phyloP scores from a whole-genome alignment of 2,113 vertebrate genomes.

The Myotis lucifugus region DNA sequence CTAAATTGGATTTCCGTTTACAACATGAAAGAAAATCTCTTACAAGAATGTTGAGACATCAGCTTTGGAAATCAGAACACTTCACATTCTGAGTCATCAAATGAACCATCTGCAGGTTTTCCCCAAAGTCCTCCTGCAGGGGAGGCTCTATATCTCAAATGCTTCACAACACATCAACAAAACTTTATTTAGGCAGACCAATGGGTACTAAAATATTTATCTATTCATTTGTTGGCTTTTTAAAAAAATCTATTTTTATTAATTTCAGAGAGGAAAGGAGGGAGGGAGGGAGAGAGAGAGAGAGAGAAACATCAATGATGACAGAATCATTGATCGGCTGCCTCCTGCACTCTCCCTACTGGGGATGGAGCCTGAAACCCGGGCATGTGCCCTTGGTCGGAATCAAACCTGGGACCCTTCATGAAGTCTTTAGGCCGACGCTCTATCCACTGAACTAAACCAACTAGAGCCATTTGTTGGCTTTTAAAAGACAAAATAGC shows the following conservation, averaged over 20 bases:
- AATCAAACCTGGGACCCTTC: too few species aligned
- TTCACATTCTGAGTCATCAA: constrained; percentile 32
- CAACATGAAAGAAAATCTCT: background rate
- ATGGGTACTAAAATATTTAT: background rate
- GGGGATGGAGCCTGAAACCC: too few species aligned
- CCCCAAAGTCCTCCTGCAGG: background rate
- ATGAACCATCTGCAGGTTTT: background rate
- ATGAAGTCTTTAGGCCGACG: too few species aligned
- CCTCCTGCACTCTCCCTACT: too few species aligned
- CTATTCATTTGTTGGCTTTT: background rate
- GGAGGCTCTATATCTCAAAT: background rate
- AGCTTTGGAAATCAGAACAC: constrained; percentile 28
- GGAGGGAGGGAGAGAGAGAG: too few species aligned
- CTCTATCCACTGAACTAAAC: too few species aligned
- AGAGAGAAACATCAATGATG: too few species aligned
- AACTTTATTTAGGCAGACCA: background rate
- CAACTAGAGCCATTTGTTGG: background rate
- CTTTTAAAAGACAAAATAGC: background rate
- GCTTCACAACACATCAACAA: background rate
- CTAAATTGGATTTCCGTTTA: background rate
- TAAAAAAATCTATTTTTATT: too few species aligned
- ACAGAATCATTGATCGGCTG: too few species aligned
- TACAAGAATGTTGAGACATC: constrained; percentile 42
- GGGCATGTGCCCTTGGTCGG: too few species aligned
- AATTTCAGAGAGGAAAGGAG: too few species aligned